Percentiles rank a stretch among this genome's conserved stretches.
Evolutionary conservation across 2,888 invertebrate genomes (phyloP).

Genomic region (Malacosoma neustria): DNA sequence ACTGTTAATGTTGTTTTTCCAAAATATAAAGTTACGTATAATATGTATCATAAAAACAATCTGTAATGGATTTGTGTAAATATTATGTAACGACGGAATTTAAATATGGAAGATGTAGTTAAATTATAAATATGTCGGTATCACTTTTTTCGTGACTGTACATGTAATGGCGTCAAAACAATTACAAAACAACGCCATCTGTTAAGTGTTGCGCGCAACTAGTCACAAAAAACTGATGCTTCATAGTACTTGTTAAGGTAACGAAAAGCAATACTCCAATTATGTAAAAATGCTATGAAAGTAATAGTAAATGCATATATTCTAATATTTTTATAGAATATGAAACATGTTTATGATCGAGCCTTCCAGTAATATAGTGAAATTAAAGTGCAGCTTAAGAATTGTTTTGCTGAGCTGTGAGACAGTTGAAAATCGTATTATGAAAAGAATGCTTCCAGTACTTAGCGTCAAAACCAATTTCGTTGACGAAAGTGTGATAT

Average conservation of each 20-base stretch:
- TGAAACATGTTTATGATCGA: slow-evolving; percentile 67
- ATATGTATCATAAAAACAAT: too few relatives aligned
- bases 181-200: slow-evolving; percentile 26
- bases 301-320: slow-evolving; percentile 47
- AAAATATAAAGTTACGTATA: too few relatives aligned
- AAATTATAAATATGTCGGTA: not conserved
- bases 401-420: slow-evolving; percentile 61
- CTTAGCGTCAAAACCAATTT: slow-evolving; percentile 42
- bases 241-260: slow-evolving; percentile 39
- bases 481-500: slow-evolving; percentile 69
- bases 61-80: not conserved
- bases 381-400: slow-evolving; percentile 56
- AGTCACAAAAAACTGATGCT: slow-evolving; percentile 21
- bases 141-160: not conserved
- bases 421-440: slow-evolving; percentile 45
- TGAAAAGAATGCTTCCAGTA: slow-evolving; percentile 55
- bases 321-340: slow-evolving; percentile 75
- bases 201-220: slow-evolving; percentile 5
- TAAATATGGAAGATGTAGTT: not conserved
- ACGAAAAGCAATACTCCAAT: slow-evolving; percentile 61
- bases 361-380: slow-evolving; percentile 74
- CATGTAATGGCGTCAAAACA: slow-evolving; percentile 26
- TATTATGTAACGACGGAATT: not conserved
- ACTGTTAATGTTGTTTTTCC: too few relatives aligned
- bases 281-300: slow-evolving; percentile 55